Evolutionary conservation across 2,888 invertebrate genomes (phyloP).

Genomic region (Meta bourneti): DNA sequence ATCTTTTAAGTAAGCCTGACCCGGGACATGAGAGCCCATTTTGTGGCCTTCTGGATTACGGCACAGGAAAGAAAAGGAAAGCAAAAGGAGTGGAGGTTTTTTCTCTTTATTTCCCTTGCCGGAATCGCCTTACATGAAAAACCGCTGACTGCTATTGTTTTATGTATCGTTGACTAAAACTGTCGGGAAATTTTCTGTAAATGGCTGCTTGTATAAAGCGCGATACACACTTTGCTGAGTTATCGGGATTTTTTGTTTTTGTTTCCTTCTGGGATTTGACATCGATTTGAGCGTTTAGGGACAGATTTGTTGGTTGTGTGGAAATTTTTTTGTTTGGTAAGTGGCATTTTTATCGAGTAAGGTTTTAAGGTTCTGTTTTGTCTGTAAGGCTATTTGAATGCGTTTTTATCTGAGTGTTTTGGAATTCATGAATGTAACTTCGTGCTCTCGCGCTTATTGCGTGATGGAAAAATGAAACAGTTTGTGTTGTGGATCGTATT

Average conservation of each 20-base stretch:
- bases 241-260: conserved; percentile 4
- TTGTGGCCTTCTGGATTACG: conserved; percentile 66
- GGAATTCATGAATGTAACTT: too few species aligned
- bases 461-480: too few species aligned
- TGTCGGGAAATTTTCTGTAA: conserved; percentile 28
- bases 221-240: conserved; percentile 43
- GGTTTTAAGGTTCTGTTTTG: background rate
- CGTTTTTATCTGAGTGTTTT: too few species aligned
- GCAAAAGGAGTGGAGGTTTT: conserved; percentile 25
- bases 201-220: conserved; percentile 24
- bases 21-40: conserved; percentile 58
- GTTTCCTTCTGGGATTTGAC: conserved; percentile 24
- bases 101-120: conserved; percentile 21
- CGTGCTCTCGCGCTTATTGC: too few species aligned
- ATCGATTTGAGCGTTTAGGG: conserved; percentile 26
- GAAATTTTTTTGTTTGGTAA: background rate
- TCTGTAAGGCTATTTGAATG: too few species aligned
- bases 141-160: conserved; percentile 69
- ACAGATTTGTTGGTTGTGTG: conserved; percentile 22
- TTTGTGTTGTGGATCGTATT: too few species aligned
- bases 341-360: background rate
- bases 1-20: conserved; percentile 66
- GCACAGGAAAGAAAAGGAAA: conserved; percentile 21
- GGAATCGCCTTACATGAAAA: conserved; percentile 49
- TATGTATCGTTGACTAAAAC: conserved; percentile 59